Conservation (phyloP, 2,113 vertebrate genomes). For the Hemiscyllium ocellatum region DNA sequence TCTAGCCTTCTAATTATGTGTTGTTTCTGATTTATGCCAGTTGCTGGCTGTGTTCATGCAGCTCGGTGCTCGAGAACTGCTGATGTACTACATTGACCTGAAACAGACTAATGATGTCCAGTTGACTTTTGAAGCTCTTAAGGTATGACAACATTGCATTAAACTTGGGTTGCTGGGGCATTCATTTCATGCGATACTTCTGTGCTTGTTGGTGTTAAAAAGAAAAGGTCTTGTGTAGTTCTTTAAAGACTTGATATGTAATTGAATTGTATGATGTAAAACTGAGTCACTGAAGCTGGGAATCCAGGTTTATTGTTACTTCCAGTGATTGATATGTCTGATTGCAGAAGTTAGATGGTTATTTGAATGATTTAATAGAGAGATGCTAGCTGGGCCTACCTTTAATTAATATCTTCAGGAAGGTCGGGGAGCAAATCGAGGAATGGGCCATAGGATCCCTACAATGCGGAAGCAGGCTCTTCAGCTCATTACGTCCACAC, state of each 20-base stretch:
- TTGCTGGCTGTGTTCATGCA: conserved; percentile 96
- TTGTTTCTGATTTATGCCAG: conserved; percentile 50
- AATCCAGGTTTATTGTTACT: too few relatives aligned
- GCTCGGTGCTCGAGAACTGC: conserved; percentile 86
- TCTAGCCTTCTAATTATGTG: neutral
- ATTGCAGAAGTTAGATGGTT: neutral
- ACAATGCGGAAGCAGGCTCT: too few relatives aligned
- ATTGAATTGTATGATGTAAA: neutral
- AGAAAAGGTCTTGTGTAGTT: neutral
- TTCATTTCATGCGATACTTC: neutral
- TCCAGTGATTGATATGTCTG: neutral
- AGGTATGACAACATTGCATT: conserved; percentile 60
- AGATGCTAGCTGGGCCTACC: neutral
- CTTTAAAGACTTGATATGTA: neutral
- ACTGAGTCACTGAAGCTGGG: neutral
- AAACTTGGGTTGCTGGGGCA: neutral
- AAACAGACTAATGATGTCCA: conserved; percentile 93
- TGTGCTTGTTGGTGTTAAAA: neutral
- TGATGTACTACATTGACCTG: conserved; percentile 96
- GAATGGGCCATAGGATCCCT: neutral
- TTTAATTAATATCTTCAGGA: neutral
- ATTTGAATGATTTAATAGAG: neutral
- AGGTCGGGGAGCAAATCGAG: neutral
- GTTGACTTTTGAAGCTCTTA: conserved; percentile 94
- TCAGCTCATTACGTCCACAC: too few relatives aligned